Conservation (phyloP, 35 echinoderm and acorn worm species). For the Chiridota heheva region DNA sequence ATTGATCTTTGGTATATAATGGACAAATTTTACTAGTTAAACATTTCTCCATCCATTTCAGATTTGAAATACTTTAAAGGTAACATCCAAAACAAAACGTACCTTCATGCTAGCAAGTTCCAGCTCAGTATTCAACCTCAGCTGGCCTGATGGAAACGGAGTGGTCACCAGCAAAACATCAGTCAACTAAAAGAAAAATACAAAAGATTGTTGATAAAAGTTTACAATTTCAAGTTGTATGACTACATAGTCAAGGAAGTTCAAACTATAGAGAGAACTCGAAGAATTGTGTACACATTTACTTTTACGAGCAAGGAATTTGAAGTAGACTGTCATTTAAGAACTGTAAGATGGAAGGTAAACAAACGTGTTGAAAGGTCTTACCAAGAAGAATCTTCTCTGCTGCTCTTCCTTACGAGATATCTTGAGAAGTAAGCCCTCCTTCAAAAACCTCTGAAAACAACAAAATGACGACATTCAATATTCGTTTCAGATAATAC, state of each 20-base stretch:
- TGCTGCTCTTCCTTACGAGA: slow-evolving; percentile 87
- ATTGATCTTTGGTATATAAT: too few relatives aligned
- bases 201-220: too few relatives aligned
- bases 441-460: slow-evolving; percentile 83
- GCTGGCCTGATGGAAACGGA: slow-evolving; percentile 69
- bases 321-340: too few relatives aligned
- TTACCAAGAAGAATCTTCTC: slow-evolving; percentile 88
- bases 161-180: slow-evolving; percentile 83
- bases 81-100: slow-evolving; percentile 14
- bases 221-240: too few relatives aligned
- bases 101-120: slow-evolving; percentile 89
- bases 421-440: slow-evolving; percentile 81
- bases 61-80: not conserved
- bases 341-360: too few relatives aligned
- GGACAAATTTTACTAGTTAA: too few relatives aligned
- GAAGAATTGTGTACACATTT: too few relatives aligned
- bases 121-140: slow-evolving; percentile 75
- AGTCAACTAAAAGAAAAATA: slow-evolving; percentile 64
- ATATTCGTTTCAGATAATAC: too few relatives aligned
- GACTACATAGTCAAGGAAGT: too few relatives aligned
- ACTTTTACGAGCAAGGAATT: too few relatives aligned
- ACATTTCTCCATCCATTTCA: too few relatives aligned
- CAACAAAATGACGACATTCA: slow-evolving; percentile 7
- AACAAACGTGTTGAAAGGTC: slow-evolving; percentile 3
- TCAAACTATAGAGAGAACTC: too few relatives aligned